Evolutionary conservation across 2,888 invertebrate species (phyloP).

Genomic region (Glaucopsyche alexis): DNA sequence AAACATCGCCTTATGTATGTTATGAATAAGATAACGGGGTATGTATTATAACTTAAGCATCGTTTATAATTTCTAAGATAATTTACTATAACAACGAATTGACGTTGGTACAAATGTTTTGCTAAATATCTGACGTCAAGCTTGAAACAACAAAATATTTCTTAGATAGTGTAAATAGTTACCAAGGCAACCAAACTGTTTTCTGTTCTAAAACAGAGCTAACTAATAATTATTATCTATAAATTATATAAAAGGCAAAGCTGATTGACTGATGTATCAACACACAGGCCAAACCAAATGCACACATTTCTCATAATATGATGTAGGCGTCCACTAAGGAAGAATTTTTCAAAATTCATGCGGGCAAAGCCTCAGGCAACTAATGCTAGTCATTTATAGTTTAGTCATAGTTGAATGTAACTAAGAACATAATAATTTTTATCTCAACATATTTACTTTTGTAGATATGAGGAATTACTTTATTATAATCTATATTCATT

Average conservation of each 20-base stretch:
- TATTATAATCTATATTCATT: neutral
- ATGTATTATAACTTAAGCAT: neutral
- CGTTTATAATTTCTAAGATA: neutral
- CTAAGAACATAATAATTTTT: neutral
- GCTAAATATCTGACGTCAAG: neutral
- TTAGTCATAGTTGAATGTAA: neutral
- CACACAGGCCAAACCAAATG: too few relatives aligned
- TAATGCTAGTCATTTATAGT: too few relatives aligned
- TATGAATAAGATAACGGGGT: neutral
- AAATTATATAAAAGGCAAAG: too few relatives aligned
- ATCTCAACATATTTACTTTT: neutral
- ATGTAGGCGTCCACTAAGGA: too few relatives aligned
- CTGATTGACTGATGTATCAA: too few relatives aligned
- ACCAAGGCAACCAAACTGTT: neutral
- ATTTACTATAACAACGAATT: neutral
- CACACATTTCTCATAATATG: too few relatives aligned
- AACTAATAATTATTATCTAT: neutral
- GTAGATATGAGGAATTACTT: neutral
- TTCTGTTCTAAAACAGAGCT: neutral
- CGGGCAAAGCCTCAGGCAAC: too few relatives aligned
- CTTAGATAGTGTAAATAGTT: neutral
- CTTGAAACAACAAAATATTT: neutral
- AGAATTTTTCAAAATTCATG: too few relatives aligned
- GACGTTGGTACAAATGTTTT: neutral
- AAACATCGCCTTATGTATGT: slow-evolving; percentile 10